Conservation (phyloP, 1,140 invertebrate genomes). For the Macrobrachium nipponense region DNA sequence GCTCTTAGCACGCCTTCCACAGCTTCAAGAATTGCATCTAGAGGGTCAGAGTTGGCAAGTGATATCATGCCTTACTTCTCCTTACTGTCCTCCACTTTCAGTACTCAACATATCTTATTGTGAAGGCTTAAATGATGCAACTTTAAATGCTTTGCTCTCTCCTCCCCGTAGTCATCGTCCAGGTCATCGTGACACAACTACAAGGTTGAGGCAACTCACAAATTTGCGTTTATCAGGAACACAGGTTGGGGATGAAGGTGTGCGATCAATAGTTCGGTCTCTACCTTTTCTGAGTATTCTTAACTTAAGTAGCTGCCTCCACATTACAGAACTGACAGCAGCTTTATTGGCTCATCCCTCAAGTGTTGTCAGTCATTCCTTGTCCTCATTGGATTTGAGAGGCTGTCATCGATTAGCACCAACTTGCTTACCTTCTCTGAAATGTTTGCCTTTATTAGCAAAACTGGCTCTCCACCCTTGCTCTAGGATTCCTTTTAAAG, state of each 20-base stretch:
- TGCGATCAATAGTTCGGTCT: conserved; percentile 73
- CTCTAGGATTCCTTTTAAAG: conserved; percentile 42
- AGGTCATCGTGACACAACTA: conserved; percentile 84
- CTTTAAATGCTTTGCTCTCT: conserved; percentile 81
- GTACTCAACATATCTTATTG: conserved; percentile 84
- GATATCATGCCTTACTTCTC: conserved; percentile 84
- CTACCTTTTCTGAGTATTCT: conserved; percentile 74
- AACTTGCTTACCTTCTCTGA: conserved; percentile 55
- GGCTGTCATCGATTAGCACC: conserved; percentile 56
- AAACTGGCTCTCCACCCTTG: conserved; percentile 51
- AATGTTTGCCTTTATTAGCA: conserved; percentile 53
- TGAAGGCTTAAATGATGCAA: conserved; percentile 83
- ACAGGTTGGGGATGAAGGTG: conserved; percentile 88
- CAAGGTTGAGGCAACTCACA: conserved; percentile 81
- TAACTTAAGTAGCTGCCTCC: conserved; percentile 83
- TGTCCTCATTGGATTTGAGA: conserved; percentile 54
- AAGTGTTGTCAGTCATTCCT: conserved; percentile 52
- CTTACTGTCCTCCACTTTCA: conserved; percentile 82
- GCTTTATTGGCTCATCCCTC: conserved; percentile 75
- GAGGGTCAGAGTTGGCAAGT: conserved; percentile 82
- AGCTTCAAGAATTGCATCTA: conserved; percentile 82
- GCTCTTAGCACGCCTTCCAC: conserved; percentile 86
- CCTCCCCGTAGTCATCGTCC: conserved; percentile 82
- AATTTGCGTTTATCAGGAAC: conserved; percentile 84
- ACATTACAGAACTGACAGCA: conserved; percentile 84